Base-by-base conservation (phyloP, 2,888 invertebrate species). In the Lucinisca nassula region DNA sequence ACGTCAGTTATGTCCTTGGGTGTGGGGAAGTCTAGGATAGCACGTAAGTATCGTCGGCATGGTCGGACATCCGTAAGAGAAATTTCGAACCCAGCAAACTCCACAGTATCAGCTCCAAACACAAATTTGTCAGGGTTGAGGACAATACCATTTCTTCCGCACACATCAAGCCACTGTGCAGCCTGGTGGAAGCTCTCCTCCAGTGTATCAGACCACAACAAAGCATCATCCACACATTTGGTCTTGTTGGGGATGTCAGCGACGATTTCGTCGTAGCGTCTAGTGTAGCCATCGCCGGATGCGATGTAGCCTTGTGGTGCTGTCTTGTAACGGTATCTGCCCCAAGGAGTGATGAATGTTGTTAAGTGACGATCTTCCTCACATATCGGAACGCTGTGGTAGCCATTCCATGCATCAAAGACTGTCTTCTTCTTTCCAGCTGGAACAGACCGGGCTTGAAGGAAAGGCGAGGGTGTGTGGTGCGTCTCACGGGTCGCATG, bases 201-300 rank as follows among this genome's bases (percentile, higher is more conserved):
- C 0, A 81, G 40, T 17, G 35, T 79, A 72, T 89, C 81, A 0
- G 83, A 55, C 89, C 83, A 85, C 10, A 89, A 38, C 27, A 87
- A 72, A 0, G 73, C 79, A 70, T 87, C 85, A 45, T 89, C 84
- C 0, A 86, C 51, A 35, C 93, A 92, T 58, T 93, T 93, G 17
- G 91, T 93, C 38, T 93, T 93, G 58, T 92, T 80, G 0, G 92
- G 92, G 17, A 93, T 87, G 67, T 92, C 86, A 8, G 91, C 21
- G 3, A 92, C 92, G n/a, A 93, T 90, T 61, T 93, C 92, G 82
- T 94, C 92, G 30, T 73, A 83, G 4, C 61, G 24, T 38, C 90
- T 55, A 0, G 90, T 92, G 75, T 92, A 92, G 1, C 89, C 93
- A 72, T 93, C 93, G 3, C 89, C 91, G 0, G 90, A 89, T 1